Evolutionary conservation across 1,140 invertebrate genomes (phyloP).

Genomic region (Drosophila kikkawai): DNA sequence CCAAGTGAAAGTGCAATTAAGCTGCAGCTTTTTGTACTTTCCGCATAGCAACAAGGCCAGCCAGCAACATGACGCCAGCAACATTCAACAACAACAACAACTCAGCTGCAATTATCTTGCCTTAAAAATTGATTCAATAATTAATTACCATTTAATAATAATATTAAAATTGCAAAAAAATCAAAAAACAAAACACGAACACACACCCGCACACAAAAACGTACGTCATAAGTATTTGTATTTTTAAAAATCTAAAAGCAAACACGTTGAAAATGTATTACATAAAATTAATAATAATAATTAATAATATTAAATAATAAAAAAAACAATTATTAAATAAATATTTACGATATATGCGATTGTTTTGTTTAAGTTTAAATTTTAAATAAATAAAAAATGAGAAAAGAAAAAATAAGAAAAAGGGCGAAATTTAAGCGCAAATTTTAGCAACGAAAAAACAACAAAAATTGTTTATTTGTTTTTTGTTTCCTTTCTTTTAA

Average conservation of each 20-base stretch:
- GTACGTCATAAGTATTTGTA: slow-evolving; percentile 76
- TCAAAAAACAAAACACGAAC: slow-evolving; percentile 38
- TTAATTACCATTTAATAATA: slow-evolving; percentile 75
- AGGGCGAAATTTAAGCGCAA: slow-evolving; percentile 24
- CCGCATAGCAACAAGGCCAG: slow-evolving; percentile 33
- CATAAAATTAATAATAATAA: slow-evolving; percentile 68
- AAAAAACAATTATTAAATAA: slow-evolving; percentile 58
- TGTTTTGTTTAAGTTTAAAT: slow-evolving; percentile 81
- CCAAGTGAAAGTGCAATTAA: slow-evolving; percentile 74
- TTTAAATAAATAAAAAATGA: slow-evolving; percentile 53
- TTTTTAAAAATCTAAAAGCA: slow-evolving; percentile 63
- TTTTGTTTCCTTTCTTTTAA: slow-evolving; percentile 56
- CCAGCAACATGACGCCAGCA: slow-evolving; percentile 25
- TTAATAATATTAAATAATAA: slow-evolving; percentile 47
- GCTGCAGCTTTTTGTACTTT: slow-evolving; percentile 75
- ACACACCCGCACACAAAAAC: slow-evolving; percentile 24
- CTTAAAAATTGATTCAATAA: slow-evolving; percentile 57
- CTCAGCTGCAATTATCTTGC: slow-evolving; percentile 78
- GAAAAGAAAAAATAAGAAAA: slow-evolving; percentile 43
- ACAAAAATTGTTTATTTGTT: slow-evolving; percentile 43
- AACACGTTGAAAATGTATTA: slow-evolving; percentile 83
- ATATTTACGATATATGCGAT: slow-evolving; percentile 63
- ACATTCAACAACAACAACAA: neutral
- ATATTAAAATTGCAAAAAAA: slow-evolving; percentile 48
- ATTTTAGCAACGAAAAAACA: slow-evolving; percentile 35